Evolutionary conservation across 2,113 vertebrate species (phyloP), one percentile per base, ranked within the genome.

Genomic region (Eolophus roseicapilla): DNA sequence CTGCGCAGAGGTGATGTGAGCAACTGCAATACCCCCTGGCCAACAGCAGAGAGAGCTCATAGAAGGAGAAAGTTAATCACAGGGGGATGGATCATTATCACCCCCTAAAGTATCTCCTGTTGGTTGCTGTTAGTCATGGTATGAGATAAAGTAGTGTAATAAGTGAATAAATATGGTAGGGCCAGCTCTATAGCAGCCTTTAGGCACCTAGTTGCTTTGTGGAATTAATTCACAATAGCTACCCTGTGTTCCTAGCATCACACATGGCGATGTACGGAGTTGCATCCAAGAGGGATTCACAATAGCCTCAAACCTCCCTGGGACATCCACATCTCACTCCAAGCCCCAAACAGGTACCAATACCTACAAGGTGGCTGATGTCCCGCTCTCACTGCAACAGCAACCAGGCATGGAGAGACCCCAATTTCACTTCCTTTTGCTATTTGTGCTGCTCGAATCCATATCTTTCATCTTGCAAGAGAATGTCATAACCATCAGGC

Each of bases 21-120:
- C 55, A 69, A 37, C 39, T 94, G 88, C 84, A 95, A 70, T 94
- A 68, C 82, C 85, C 57, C 12, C 29, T 43, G 62, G 19, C 33
- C 53, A 91, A 94, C 96, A 94, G 90, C 79, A 97, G 95, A 93
- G 96, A 94, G 95, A 96, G 96, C 95, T 94, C 95, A 76, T 0
- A 49, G 86, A 44, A 79, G 96, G 69, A 95, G 65, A 84, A 96
- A 94, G 46, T 28, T 53, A 55, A 52, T 55, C 43, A 29, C 29
- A 71, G 64, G 23, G 28, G 41, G 68, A 73, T 24, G 33, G 59
- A 37, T 49, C 59, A 57, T 69, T 46, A 59, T 31, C 43, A 41
- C 23, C 21, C 74, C 55, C 52, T 57, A 35, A 60, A 82, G 19
- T 27, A 64, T 14, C 18, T 55, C 69, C 43, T 60, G 4, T 0